Evolutionary conservation across 2,888 invertebrate genomes (phyloP).

Genomic region (Caenorhabditis becei): DNA sequence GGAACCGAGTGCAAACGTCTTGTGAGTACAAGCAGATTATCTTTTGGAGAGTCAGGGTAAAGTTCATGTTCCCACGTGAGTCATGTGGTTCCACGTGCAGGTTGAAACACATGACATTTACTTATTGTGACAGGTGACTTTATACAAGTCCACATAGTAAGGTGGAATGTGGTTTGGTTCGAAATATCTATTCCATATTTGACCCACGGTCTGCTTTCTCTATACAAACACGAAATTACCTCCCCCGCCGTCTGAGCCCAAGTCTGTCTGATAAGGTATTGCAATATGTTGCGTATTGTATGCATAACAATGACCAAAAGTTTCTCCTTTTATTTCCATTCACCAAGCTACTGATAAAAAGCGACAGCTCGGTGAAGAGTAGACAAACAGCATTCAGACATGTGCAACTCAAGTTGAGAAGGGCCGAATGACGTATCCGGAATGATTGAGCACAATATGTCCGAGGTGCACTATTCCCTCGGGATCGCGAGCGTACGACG

Average conservation of each 20-base stretch:
- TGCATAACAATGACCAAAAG: too few species aligned
- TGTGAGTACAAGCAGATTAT: background rate
- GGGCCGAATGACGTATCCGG: conserved; percentile 21
- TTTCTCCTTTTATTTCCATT: background rate
- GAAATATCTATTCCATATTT: too few species aligned
- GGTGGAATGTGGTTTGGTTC: too few species aligned
- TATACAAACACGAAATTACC: background rate
- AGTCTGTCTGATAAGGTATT: background rate
- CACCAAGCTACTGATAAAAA: background rate
- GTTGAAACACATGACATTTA: background rate
- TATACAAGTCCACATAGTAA: too few species aligned
- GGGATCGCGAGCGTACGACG: conserved; percentile 12
- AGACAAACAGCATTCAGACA: background rate
- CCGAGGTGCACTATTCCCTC: conserved; percentile 39
- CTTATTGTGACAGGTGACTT: background rate
- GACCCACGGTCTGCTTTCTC: background rate
- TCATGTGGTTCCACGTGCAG: background rate
- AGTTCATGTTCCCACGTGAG: background rate
- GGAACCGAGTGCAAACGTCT: background rate
- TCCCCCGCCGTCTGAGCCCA: background rate
- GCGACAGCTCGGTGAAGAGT: too few species aligned
- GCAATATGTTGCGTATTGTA: background rate
- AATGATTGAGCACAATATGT: conserved; percentile 14
- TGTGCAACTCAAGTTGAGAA: background rate
- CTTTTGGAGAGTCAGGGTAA: background rate